These are phyloP conservation scores for Cetoscarus ocellatus DNA, from an alignment of 2,797 vertebrate species.

Conservation along the genomic window DNA sequence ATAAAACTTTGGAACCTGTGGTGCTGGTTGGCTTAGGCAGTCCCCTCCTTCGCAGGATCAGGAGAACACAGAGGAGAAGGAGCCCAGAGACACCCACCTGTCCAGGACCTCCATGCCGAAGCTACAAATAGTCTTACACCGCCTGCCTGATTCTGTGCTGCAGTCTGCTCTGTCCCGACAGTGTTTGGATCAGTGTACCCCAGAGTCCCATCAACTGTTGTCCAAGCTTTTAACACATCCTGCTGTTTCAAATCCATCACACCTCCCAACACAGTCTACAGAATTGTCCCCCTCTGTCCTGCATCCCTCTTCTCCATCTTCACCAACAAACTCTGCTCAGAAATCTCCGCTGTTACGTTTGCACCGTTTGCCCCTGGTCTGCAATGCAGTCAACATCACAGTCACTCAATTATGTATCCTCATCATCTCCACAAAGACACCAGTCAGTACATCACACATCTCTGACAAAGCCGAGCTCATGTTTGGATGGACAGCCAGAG, in stretches of 20 bases:
- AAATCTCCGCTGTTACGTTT: slow-evolving; percentile 63
- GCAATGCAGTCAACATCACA: slow-evolving; percentile 43
- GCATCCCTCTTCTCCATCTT: slow-evolving; percentile 11
- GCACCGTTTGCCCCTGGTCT: slow-evolving; percentile 68
- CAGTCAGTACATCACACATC: slow-evolving; percentile 12
- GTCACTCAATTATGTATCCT: slow-evolving; percentile 14
- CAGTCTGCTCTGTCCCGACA: slow-evolving; percentile 52
- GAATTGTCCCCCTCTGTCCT: slow-evolving; percentile 21
- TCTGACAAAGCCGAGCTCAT: slow-evolving; percentile 36
- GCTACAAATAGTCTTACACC: slow-evolving; percentile 72
- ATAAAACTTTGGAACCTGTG: slow-evolving; percentile 73
- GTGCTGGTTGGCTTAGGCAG: slow-evolving; percentile 85
- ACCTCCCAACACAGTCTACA: slow-evolving; percentile 18
- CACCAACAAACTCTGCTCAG: slow-evolving; percentile 21
- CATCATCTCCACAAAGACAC: slow-evolving; percentile 23
- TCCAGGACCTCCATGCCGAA: slow-evolving; percentile 62
- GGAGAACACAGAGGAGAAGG: slow-evolving; percentile 68
- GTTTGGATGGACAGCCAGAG: slow-evolving; percentile 37
- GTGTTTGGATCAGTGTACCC: slow-evolving; percentile 38
- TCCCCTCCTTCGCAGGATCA: slow-evolving; percentile 81
- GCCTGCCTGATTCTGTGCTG: slow-evolving; percentile 72
- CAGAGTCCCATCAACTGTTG: slow-evolving; percentile 31
- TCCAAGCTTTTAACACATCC: slow-evolving; percentile 36
- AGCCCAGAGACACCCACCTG: slow-evolving; percentile 65
- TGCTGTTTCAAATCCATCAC: slow-evolving; percentile 36